Evolutionary conservation across 23 tunicate species (phyloP), one percentile per base, ranked within the genome.

Genomic region (Oikopleura dioica): DNA sequence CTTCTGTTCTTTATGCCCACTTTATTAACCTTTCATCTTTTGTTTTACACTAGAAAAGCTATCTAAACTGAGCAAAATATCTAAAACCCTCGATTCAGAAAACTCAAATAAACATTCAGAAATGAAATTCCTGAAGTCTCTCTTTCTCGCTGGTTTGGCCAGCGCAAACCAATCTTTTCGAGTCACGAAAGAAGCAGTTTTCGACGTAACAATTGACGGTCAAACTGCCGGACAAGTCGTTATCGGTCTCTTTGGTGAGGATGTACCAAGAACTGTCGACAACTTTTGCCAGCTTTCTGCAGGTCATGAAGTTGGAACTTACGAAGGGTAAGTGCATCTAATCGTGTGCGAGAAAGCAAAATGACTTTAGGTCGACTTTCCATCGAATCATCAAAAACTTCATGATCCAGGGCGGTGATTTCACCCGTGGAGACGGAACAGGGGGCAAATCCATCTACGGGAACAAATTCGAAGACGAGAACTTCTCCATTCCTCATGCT

Each of bases 361-460:
- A 44, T 44, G 55, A 44, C 2, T 63, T 63, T 28, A 63, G 72
- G 31, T 63, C 72, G 2, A 2, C 31, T 23, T 63, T 63, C 72
- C 72, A 63, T 28, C 72, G 72, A 24, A 29, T 63, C n/a, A 63
- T 63, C 72, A 63, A 63, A 28, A 26, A 29, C 26, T 63, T 63
- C 30, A 63, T 63, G 72, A 63, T 63, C 31, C 72, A 63, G 31
- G 72, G 72, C n/a, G 72, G 72, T 28, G 72, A 63, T 63, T 63
- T 63, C n/a, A 63, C 72, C 28, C 26, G 31, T 2, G 72, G 72
- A 28, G 26, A 23, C 4, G 72, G 72, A 23, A 28, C 31, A 2
- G 72, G 72, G 2, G 72, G 72, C 2, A 24, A 21, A 28, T 63
- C 72, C 16, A 63, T 63, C n/a, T 63, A 63, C n/a, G 72, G 72